These are phyloP conservation scores for Triplophysa tibetana DNA, from an alignment of 2,113 vertebrate genomes.

Conservation along the genomic window DNA sequence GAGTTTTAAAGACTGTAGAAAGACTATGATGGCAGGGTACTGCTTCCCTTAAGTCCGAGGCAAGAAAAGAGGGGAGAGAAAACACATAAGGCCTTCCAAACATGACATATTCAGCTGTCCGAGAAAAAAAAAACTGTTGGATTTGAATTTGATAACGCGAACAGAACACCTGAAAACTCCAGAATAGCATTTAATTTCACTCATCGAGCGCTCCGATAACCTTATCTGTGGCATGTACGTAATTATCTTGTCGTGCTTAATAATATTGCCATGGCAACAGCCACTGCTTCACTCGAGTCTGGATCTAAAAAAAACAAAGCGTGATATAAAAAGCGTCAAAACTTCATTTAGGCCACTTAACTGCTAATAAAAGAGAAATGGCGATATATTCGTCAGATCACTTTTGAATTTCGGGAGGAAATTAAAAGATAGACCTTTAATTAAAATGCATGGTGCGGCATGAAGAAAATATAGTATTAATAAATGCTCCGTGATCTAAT, in stretches of 20 bases:
- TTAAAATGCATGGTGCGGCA: conserved; percentile 34
- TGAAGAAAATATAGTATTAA: neutral
- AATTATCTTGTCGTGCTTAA: conserved; percentile 50
- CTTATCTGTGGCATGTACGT: conserved; percentile 47
- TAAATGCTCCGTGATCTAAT: conserved; percentile 3
- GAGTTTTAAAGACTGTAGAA: too few species aligned
- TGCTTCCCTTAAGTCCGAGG: too few species aligned
- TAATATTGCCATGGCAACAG: conserved; percentile 57
- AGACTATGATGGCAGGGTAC: too few species aligned
- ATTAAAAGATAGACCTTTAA: conserved; percentile 36
- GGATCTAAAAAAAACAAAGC: conserved; percentile 27
- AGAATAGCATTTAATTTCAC: conserved; percentile 43
- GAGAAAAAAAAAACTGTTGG: neutral
- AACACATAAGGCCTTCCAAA: neutral
- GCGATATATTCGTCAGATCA: conserved; percentile 2
- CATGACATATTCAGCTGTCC: neutral
- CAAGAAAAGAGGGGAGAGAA: too few species aligned
- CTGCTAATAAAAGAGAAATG: conserved; percentile 10
- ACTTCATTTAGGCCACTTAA: conserved; percentile 36
- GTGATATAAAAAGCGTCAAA: conserved; percentile 31
- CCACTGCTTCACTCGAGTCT: conserved; percentile 55
- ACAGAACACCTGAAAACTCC: conserved; percentile 22
- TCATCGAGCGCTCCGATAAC: conserved; percentile 35
- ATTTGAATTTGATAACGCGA: neutral
- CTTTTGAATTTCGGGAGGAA: conserved; percentile 16